Percentiles rank a stretch among this genome's conserved stretches.
Conservation (phyloP, 1,140 invertebrate genomes). For the Lepidurus packardi region DNA sequence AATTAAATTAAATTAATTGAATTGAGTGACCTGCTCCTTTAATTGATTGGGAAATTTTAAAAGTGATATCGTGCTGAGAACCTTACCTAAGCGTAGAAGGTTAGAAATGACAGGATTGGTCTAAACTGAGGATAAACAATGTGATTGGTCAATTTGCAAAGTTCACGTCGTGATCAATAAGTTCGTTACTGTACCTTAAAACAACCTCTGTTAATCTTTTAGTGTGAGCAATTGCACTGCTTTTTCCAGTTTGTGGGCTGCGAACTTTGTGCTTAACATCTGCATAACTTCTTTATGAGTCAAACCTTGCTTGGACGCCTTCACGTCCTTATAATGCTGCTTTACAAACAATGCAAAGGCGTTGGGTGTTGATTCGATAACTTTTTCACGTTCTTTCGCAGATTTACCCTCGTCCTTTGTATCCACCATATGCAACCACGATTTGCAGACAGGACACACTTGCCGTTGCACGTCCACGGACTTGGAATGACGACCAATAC, state of each 20-base stretch:
- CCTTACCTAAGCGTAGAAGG: too few species aligned
- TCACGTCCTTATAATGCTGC: conserved; percentile 69
- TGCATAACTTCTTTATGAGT: conserved; percentile 81
- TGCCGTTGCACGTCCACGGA: conserved; percentile 71
- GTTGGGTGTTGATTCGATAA: conserved; percentile 46
- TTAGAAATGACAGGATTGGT: too few species aligned
- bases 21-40: too few species aligned
- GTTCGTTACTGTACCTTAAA: neutral
- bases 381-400: conserved; percentile 36
- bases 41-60: too few species aligned
- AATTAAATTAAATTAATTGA: too few species aligned
- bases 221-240: neutral
- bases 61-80: too few species aligned
- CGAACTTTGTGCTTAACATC: conserved; percentile 67
- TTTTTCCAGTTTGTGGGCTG: conserved; percentile 34
- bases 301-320: conserved; percentile 51
- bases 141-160: too few species aligned
- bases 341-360: conserved; percentile 82
- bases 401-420: neutral
- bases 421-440: conserved; percentile 56
- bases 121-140: too few species aligned
- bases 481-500: conserved; percentile 77
- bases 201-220: neutral
- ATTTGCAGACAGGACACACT: conserved; percentile 71
- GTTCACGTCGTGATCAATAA: too few species aligned